A percentile compares a stretch with the other conserved stretches of the same genome.
Conservation (phyloP, 2,888 invertebrate species). For the Watsonalla cultraria region DNA sequence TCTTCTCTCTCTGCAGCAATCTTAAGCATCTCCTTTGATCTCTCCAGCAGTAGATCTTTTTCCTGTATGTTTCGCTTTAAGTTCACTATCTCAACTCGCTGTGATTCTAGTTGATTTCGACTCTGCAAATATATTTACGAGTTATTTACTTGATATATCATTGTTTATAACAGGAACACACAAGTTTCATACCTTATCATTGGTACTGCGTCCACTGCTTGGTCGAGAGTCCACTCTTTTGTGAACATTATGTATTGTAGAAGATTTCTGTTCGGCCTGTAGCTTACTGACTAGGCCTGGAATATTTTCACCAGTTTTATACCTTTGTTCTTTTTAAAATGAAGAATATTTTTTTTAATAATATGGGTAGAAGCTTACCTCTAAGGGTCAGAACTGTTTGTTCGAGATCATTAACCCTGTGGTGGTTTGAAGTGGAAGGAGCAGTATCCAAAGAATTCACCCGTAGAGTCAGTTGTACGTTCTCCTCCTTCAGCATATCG, state of each 20-base stretch:
- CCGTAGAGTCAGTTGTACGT: conserved; percentile 67
- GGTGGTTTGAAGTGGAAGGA: conserved; percentile 44
- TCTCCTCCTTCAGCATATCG: conserved; percentile 80
- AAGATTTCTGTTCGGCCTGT: conserved; percentile 59
- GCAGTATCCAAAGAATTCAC: conserved; percentile 45
- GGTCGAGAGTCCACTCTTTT: conserved; percentile 56
- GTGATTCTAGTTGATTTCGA: conserved; percentile 48
- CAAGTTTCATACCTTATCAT: conserved; percentile 50
- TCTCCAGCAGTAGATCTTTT: conserved; percentile 78
- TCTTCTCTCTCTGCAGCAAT: conserved; percentile 81
- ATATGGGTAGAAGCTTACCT: conserved; percentile 34
- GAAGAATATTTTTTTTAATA: neutral
- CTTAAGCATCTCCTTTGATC: conserved; percentile 79
- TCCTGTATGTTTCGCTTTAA: conserved; percentile 75
- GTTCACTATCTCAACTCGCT: conserved; percentile 66
- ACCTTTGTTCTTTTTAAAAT: too few species aligned
- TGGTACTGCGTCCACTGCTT: conserved; percentile 45
- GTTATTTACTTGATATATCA: neutral
- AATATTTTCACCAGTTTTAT: conserved; percentile 2
- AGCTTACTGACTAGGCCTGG: conserved; percentile 65
- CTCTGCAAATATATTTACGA: conserved; percentile 29
- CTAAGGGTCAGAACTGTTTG: conserved; percentile 71
- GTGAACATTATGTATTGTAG: conserved; percentile 25
- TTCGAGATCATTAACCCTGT: conserved; percentile 68
- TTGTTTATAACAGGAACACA: too few species aligned